Base-by-base conservation (phyloP, 1,140 invertebrate species). In the Galendromus occidentalis region DNA sequence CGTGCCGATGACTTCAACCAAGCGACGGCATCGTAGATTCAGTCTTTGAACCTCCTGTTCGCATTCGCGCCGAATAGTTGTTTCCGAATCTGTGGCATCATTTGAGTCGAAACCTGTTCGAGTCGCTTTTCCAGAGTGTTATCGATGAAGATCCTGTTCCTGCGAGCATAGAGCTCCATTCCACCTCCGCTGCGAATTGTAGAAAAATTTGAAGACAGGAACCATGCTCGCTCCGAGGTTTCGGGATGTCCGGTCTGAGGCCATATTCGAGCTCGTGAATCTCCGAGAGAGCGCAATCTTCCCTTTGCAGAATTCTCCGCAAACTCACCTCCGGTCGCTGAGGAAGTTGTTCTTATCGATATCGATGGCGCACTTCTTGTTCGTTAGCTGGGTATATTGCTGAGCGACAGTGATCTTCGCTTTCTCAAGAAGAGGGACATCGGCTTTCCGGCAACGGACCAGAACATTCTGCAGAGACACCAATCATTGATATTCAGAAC, bases 51-150 rank as follows among this genome's bases (percentile, higher is more conserved):
- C 82, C 90, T 92, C 73, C 94, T 85, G 81, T 96, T 97, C 42
- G 85, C 83, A 78, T 98, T 98, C 69, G 82, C 81, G 30, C 94
- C 93, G 78, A 97, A 98, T 63, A 98, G 79, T 30, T 89, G 87
- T 63, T 83, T 86, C 79, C 93, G 86, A 68, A 98, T 86, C 75
- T 95, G 85, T 7, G 95, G 93, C 71, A 96, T 77, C 76, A 96
- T 82, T 78, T 81, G 71, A 9, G 72, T 70, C 45, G 69, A 70
- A 73, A 98, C 91, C 75, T 97, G 80, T 71, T 95, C 91, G 75
- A 98, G 79, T 72, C 93, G 83, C 67, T 85, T 87, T 78, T 98
- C 93, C 75, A 98, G 77, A 51, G 93, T 97, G 75, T 98, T 98
- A 73, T 81, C 82, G 67, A 98, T 87, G 80, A 86, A 87, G 73